Evolutionary conservation across 1,140 invertebrate genomes (phyloP), one percentile per base, ranked within the genome.

Genomic region (Drosophila chauvacae): DNA sequence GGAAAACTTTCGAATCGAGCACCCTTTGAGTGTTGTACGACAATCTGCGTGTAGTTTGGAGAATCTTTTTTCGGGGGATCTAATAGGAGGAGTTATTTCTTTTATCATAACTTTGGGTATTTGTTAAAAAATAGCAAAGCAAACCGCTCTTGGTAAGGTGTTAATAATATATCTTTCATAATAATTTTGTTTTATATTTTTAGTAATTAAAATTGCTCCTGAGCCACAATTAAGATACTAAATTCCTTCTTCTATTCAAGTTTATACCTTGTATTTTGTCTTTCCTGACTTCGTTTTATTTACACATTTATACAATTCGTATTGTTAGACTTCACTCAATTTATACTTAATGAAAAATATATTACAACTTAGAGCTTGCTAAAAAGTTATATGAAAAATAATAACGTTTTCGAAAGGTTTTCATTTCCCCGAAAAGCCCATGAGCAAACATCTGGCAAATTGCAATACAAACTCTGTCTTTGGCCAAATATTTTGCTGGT

Each of bases 11-110:
- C 37, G n/a, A 28, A 20, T 44, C 11, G 47, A 23, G 62, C 63
- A 37, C 16, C 39, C 66, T 70, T 69, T 69, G 60, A 39, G 62
- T 47, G 28, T 66, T 57, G 63, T 71, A 47, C 47, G 37, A 30
- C 18, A 70, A 39, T 55, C 28, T 28, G 13, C 18, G 35, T 16
- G 35, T 39, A 33, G 48, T 64, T 37, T 28, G 16, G 23, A 50
- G 14, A 11, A 50, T 47, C 42, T 68, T 63, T 61, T 18, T 62
- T 11, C 1, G 11, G 13, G 13, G 6, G 2, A 26, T 13, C n/a
- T n/a, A 26, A 18, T 3, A n/a, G 20, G 10, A n/a, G 23, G 11
- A 18, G 55, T 39, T n/a, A 39, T 11, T 39, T n/a, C 14, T 39
- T 23, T 9, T 39, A 26, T 26, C n/a, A 39, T 26, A 7, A n/a